Percentiles rank a stretch among this genome's conserved stretches.
Conservation (phyloP, 1,140 invertebrate genomes). For the Drosophila biarmipes region DNA sequence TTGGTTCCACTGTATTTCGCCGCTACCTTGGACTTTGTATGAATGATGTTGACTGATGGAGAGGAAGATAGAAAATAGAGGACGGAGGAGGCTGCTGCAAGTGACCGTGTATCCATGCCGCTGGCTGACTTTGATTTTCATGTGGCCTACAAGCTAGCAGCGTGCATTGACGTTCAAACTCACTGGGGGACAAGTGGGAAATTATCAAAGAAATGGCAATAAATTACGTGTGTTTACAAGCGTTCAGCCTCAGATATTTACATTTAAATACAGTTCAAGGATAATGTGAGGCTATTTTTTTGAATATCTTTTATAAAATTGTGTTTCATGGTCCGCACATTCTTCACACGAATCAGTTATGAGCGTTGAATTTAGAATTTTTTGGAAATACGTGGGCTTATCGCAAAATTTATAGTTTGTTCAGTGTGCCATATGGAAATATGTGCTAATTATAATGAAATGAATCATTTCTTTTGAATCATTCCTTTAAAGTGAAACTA, state of each 20-base stretch:
- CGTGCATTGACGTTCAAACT: conserved; percentile 65
- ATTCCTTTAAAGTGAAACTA: neutral
- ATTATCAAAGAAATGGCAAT: conserved; percentile 66
- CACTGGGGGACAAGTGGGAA: conserved; percentile 46
- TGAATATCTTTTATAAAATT: conserved; percentile 7
- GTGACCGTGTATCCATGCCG: conserved; percentile 47
- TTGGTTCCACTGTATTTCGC: conserved; percentile 24
- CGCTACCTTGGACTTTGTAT: conserved; percentile 37
- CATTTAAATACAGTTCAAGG: conserved; percentile 65
- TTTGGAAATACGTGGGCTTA: conserved; percentile 41
- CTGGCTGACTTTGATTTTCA: conserved; percentile 54
- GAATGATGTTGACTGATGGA: conserved; percentile 54
- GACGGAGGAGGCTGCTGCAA: conserved; percentile 13
- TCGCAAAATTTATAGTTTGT: conserved; percentile 3
- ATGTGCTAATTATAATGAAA: conserved; percentile 4
- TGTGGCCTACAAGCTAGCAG: conserved; percentile 41
- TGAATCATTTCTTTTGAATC: conserved; percentile 14
- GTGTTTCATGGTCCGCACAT: conserved; percentile 24
- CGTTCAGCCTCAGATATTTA: conserved; percentile 17
- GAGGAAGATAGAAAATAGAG: conserved; percentile 25
- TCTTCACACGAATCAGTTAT: conserved; percentile 16
- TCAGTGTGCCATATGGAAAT: neutral
- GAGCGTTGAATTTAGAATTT: conserved; percentile 25
- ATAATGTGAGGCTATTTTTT: conserved; percentile 36
- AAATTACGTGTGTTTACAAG: conserved; percentile 63